Base-by-base conservation (phyloP, 1,140 invertebrate genomes). In the Conopomorpha cramerella region DNA sequence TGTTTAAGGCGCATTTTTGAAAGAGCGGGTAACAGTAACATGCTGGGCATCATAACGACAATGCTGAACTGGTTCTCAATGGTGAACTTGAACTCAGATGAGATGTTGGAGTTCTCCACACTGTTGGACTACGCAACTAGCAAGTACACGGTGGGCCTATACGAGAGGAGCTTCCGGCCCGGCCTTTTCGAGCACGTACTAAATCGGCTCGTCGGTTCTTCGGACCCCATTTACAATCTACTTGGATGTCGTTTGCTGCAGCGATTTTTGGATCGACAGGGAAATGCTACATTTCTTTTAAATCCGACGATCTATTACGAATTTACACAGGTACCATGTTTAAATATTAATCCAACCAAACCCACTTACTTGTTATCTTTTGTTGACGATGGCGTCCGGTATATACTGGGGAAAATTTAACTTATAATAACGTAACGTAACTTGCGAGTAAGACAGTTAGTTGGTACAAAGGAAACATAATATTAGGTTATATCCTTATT, bases 241-340 rank as follows among this genome's bases (percentile, higher is more conserved):
- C 45, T 83, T 7, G 82, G 82, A 3, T 79, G 79, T 39, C 55
- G 81, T 12, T 64, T 84, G 2, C 40, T 83, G 2, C 76, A 83
- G 15, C 62, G 74, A 46, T 54, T 85, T 27, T 53, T 84, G 2
- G 83, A 85, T 43, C 54, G 82, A 34, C 60, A 72, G 8, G 41
- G 61, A 0, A 84, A 85, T 39, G 57, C 48, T 15, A 15, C 46
- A 10, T 47, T 70, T 33, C 79, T 84, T 30, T 49, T 73, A 18
- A 68, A 68, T 0, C 81, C 82, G 0, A 68, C 59, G 36, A 73
- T 83, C 39, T 84, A 81, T 36, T 79, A 81, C 25, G 53, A 80
- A 36, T 54, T 79, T 38, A 55, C 55, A 18, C 50, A 58, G 47
- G 58, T n/a, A n/a, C n/a, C n/a, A n/a, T n/a, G n/a, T n/a, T n/a